phyloP scores from a whole-genome alignment of 2,113 vertebrate genomes.

The Regulus satrapa region DNA sequence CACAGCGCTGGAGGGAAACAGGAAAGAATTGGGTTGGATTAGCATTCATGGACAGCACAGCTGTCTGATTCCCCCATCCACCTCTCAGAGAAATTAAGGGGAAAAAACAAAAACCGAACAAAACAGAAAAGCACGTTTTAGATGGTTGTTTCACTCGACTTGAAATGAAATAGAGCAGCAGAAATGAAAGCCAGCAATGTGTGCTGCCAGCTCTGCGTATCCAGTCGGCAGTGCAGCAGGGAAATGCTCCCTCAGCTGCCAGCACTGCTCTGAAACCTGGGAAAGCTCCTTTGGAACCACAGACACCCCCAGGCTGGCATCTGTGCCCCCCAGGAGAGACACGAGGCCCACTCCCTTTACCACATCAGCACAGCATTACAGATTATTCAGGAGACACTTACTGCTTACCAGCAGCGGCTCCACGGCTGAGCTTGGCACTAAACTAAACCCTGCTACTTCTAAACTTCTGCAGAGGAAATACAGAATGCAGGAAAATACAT shows the following conservation, averaged over 20 bases:
- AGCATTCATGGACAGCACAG: background rate
- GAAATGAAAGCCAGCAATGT: background rate
- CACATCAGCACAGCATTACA: background rate
- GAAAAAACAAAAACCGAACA: rapidly evolving
- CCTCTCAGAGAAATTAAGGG: background rate
- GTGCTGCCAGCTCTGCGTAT: background rate
- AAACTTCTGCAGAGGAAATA: background rate
- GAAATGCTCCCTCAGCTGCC: background rate
- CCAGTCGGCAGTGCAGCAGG: background rate
- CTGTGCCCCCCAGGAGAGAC: background rate
- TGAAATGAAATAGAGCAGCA: background rate
- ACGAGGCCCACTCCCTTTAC: background rate
- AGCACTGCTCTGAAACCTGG: background rate
- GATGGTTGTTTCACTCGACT: background rate
- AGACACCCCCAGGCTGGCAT: background rate
- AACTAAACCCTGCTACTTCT: background rate
- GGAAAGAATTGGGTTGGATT: background rate
- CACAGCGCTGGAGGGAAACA: slow-evolving; percentile 78
- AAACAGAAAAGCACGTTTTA: background rate
- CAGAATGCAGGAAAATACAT: background rate
- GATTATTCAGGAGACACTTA: background rate
- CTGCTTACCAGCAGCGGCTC: background rate
- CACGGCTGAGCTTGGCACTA: background rate
- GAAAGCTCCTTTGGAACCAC: background rate
- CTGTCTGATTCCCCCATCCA: background rate